Base-by-base conservation (phyloP, 2,113 vertebrate genomes). In the Phylloscopus whistleri region DNA sequence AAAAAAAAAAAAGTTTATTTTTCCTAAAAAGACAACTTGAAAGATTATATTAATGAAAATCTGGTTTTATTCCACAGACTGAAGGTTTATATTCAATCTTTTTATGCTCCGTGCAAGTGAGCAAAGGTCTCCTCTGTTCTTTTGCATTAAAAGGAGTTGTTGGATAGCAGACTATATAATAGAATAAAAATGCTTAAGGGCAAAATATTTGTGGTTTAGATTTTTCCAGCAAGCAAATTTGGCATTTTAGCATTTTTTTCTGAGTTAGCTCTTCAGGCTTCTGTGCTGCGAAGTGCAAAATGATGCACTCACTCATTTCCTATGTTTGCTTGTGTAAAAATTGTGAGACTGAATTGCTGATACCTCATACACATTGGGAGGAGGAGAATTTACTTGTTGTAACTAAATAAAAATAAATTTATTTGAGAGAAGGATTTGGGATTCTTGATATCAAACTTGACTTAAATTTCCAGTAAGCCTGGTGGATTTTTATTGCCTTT, bases 361-460 rank as follows among this genome's bases (percentile, higher is more conserved):
- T 51, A 23, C 22, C 15, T 58, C 1, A 2, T 53, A 6, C 1
- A 3, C 0, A 0, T 37, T 49, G 17, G 10, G 33, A 87, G 24
- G 7, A 24, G 19, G 35, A 63, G 5, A 49, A 46, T 44, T 10
- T 53, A 53, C 23, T 31, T 55, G 22, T 55, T 84, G 9, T 24
- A 77, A 73, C 2, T 39, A 16, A 66, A 90, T 35, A 79, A 86
- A 90, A 73, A 58, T n/a, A 46, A 35, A 33, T 7, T 27, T 77
- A 23, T 66, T 75, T 67, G 26, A 62, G 51, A 43, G 41, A 76
- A 70, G 8, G 16, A 3, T 12, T 41, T 31, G 11, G 8, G 3
- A 35, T 69, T 85, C 51, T 76, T 76, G 16, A 19, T 60, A 18
- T 11, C 7, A 7, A 58, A 49, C 4, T 41, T 83, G 26, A 58